phyloP scores from a whole-genome alignment of 2,797 vertebrate genomes.

The Halcyon leucocephala region DNA sequence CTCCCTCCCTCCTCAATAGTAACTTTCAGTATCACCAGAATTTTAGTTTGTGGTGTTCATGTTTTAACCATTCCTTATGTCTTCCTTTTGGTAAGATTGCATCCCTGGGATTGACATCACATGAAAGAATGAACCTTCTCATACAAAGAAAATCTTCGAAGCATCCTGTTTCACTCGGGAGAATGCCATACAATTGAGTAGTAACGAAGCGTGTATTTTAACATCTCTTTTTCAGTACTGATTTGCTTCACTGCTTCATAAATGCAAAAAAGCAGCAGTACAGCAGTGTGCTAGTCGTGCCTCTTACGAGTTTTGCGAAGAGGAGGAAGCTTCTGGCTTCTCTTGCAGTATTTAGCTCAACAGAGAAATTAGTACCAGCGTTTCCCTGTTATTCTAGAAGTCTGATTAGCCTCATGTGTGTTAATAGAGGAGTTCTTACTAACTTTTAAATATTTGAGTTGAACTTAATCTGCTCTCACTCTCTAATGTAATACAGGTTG shows the following conservation, averaged over 20 bases:
- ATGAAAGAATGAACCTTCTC: constrained; percentile 85
- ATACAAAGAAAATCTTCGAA: constrained; percentile 83
- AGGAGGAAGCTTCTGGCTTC: neutral
- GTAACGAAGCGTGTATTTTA: neutral
- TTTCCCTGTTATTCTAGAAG: neutral
- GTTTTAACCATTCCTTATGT: neutral
- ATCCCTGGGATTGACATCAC: constrained; percentile 90
- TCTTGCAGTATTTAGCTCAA: neutral
- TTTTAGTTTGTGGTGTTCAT: neutral
- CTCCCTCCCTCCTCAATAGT: neutral
- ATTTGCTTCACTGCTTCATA: neutral
- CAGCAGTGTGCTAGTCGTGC: neutral
- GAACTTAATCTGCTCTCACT: neutral
- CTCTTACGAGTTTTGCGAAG: neutral
- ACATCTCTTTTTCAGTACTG: neutral
- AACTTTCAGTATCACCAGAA: neutral
- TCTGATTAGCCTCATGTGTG: neutral
- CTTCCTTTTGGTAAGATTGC: constrained; percentile 78
- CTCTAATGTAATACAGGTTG: neutral
- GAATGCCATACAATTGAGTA: constrained; percentile 94
- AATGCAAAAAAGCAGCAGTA: neutral
- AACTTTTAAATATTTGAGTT: neutral
- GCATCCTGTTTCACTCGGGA: constrained; percentile 85
- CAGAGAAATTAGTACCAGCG: neutral
- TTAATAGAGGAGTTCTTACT: neutral